Percentiles rank a stretch among this genome's conserved stretches.
phyloP scores from a whole-genome alignment of 2,888 invertebrate genomes.

The Oithona nana region DNA sequence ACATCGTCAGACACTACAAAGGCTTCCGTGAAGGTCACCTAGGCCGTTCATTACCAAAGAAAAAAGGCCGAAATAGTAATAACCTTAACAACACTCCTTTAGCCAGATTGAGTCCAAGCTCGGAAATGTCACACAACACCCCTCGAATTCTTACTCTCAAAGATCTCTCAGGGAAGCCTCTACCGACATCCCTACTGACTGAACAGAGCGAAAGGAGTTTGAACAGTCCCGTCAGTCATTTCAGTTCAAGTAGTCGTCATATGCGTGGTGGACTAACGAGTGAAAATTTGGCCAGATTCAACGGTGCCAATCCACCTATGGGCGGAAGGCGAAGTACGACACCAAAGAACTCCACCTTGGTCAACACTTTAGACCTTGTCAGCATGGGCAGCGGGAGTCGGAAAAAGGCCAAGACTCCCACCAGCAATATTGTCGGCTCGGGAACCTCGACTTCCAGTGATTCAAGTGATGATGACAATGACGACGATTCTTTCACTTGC shows the following conservation, averaged over 20 bases:
- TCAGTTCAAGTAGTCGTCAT: slow-evolving; percentile 45
- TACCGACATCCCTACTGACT: slow-evolving; percentile 72
- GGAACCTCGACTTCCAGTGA: slow-evolving; percentile 19
- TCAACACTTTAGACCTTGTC: slow-evolving; percentile 29
- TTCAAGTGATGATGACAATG: slow-evolving; percentile 55
- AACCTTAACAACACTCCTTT: slow-evolving; percentile 73
- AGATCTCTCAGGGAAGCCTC: slow-evolving; percentile 77
- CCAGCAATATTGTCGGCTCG: not conserved
- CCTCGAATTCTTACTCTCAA: slow-evolving; percentile 78
- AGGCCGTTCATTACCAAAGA: slow-evolving; percentile 25
- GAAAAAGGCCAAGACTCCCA: slow-evolving; percentile 8
- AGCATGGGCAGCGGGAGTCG: slow-evolving; percentile 1
- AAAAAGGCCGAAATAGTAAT: slow-evolving; percentile 24
- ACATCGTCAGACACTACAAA: slow-evolving; percentile 89
- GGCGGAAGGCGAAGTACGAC: slow-evolving; percentile 26
- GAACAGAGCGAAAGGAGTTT: slow-evolving; percentile 63
- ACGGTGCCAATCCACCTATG: slow-evolving; percentile 50
- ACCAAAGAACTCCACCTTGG: slow-evolving; percentile 17
- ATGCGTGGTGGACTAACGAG: slow-evolving; percentile 58
- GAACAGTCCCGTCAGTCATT: slow-evolving; percentile 72
- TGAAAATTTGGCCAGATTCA: slow-evolving; percentile 72
- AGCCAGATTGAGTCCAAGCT: slow-evolving; percentile 72
- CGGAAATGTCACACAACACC: slow-evolving; percentile 73
- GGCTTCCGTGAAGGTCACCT: slow-evolving; percentile 48
- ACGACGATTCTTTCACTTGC: slow-evolving; percentile 91